Evolutionary conservation across 2,888 invertebrate genomes (phyloP).

Genomic region (Panzeria rudis): DNA sequence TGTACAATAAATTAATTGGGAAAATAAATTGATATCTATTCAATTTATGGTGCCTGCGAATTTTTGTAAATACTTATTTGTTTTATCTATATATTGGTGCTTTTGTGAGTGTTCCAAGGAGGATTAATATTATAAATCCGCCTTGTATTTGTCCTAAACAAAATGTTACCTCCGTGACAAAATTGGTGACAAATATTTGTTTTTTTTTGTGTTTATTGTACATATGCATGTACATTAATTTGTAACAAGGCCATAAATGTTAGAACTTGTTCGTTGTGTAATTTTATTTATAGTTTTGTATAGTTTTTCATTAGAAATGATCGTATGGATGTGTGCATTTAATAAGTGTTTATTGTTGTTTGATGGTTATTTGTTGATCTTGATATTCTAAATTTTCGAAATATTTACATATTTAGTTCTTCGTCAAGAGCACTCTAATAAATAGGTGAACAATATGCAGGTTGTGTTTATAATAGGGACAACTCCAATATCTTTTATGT

Average conservation of each 20-base stretch:
- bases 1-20: slow-evolving; percentile 6
- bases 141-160: no score
- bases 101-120: background rate
- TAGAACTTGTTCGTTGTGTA: slow-evolving; percentile 34
- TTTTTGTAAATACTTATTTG: no score
- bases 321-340: background rate
- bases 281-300: slow-evolving; percentile 39
- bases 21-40: background rate
- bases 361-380: background rate
- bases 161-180: slow-evolving; percentile 8
- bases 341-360: background rate
- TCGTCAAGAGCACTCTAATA: no score
- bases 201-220: background rate
- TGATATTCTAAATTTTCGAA: no score
- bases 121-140: no score
- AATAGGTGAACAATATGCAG: no score
- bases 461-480: no score
- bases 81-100: no score
- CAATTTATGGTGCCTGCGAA: background rate
- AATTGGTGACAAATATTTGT: slow-evolving; percentile 46
- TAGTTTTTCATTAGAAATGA: slow-evolving; percentile 25
- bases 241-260: slow-evolving; percentile 65
- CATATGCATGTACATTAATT: slow-evolving; percentile 43
- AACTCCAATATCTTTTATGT: background rate
- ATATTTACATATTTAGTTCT: no score